Evolutionary conservation across 2,888 invertebrate genomes (phyloP), one percentile per base, ranked within the genome.

Genomic region (Campoplex capitator): DNA sequence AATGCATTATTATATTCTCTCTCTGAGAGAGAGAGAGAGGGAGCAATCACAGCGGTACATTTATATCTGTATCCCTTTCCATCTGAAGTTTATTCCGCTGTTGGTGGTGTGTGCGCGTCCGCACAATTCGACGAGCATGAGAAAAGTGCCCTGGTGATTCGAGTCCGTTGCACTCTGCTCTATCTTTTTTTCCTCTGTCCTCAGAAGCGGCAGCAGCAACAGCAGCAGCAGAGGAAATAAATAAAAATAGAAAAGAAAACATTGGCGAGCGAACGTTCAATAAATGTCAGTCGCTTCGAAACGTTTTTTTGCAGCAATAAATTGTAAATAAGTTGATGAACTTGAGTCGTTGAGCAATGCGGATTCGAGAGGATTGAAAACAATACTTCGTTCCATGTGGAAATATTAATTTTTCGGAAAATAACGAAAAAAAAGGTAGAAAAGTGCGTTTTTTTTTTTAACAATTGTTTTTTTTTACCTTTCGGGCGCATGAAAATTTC

Each of bases 1-100:
- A 9, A 32, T 3, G 35, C n/a, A 23, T 32, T 35, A 38, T n/a
- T 42, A 77, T 85, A 77, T 83, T 86, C 75, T 83, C 78, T 83
- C 23, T 23, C 23, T 23, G 23, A 23, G 23, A 23, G 23, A 23
- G 23, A 23, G 23, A 23, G 23, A 23, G 23, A 6, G 38, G 62
- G 74, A 78, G 78, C 74, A 68, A 62, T 86, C 83, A 35, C 78
- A 51, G 68, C 77, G 74, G 23, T 62, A 54, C 3, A 45, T 62
- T 16, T 48, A 13, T 45, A 18, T 74, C 58, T 71, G 23, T 74
- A 35, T 67, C 68, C 48, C 67, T 35, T 32, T 18, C 23, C n/a
- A 45, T 71, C 45, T 7, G 18, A 13, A n/a, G 58, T 62, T 48
- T 80, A 58, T 56, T 42, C 42, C n/a, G 35, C 1, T 42, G n/a